These are phyloP conservation scores for Propithecus perrieri DNA, from an alignment of 2,797 vertebrate genomes.

Conservation along the genomic window DNA sequence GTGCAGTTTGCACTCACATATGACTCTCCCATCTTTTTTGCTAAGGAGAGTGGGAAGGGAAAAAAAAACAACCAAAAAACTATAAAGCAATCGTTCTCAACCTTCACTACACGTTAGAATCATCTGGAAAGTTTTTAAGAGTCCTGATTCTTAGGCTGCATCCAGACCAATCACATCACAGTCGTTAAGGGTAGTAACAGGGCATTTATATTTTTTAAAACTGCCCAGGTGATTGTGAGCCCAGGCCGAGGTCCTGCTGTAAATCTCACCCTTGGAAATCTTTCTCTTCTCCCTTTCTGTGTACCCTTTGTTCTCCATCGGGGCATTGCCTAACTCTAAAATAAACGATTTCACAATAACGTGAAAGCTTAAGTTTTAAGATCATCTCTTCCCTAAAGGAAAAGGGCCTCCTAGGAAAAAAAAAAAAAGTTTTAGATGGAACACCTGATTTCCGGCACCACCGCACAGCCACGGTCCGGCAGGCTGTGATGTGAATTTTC, in stretches of 20 bases:
- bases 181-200: background rate
- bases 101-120: background rate
- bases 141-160: background rate
- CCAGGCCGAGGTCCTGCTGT: no score
- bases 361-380: background rate
- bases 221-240: background rate
- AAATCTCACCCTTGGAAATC: rapidly evolving
- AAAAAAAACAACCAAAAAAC: background rate
- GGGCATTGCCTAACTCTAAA: background rate
- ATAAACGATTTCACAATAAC: background rate
- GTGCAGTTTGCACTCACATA: background rate
- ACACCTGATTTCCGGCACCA: background rate
- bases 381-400: background rate
- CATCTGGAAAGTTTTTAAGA: background rate
- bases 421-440: background rate
- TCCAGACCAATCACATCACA: background rate
- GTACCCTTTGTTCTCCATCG: background rate
- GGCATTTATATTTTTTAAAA: background rate
- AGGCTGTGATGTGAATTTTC: background rate
- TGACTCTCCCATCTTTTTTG: background rate
- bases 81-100: background rate
- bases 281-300: background rate
- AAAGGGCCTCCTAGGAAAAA: background rate
- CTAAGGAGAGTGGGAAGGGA: background rate
- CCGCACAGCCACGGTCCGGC: background rate